Conservation (phyloP, 2,888 invertebrate species). For the Toxonevra muliebris region DNA sequence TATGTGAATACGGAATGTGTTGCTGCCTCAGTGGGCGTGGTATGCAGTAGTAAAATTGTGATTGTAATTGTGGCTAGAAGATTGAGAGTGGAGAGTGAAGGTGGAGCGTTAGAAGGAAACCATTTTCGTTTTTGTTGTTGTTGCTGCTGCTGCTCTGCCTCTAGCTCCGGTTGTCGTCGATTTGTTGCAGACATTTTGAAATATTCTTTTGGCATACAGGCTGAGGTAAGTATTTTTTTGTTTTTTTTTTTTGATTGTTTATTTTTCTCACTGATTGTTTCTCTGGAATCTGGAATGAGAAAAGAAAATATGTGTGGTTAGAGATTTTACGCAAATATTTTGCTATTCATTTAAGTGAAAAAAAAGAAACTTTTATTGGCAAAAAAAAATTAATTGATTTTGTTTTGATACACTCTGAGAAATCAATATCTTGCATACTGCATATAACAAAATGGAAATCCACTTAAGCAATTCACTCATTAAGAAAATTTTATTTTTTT, state of each 20-base stretch:
- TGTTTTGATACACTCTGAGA: no score
- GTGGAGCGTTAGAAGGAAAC: slow-evolving; percentile 14
- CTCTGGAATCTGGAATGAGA: neutral
- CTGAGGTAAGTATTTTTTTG: slow-evolving; percentile 15
- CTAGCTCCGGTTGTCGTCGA: neutral
- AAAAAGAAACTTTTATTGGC: no score
- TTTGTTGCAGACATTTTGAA: slow-evolving; percentile 5
- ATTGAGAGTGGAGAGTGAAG: neutral
- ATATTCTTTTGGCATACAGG: slow-evolving; percentile 10
- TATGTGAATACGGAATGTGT: slow-evolving; percentile 58
- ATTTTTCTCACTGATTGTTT: slow-evolving; percentile 1
- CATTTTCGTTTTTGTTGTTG: slow-evolving; percentile 3
- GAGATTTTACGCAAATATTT: no score
- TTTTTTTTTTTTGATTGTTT: neutral
- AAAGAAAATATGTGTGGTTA: no score
- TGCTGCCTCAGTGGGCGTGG: slow-evolving; percentile 44
- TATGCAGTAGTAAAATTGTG: slow-evolving; percentile 31
- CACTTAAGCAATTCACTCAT: no score
- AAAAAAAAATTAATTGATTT: no score
- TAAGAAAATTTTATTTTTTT: no score
- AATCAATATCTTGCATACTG: no score
- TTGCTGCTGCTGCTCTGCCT: neutral
- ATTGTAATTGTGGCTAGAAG: slow-evolving; percentile 12
- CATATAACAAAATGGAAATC: no score
- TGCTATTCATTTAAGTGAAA: no score